phyloP scores from a whole-genome alignment of 1,140 invertebrate species.

The Neodiprion lecontei region DNA sequence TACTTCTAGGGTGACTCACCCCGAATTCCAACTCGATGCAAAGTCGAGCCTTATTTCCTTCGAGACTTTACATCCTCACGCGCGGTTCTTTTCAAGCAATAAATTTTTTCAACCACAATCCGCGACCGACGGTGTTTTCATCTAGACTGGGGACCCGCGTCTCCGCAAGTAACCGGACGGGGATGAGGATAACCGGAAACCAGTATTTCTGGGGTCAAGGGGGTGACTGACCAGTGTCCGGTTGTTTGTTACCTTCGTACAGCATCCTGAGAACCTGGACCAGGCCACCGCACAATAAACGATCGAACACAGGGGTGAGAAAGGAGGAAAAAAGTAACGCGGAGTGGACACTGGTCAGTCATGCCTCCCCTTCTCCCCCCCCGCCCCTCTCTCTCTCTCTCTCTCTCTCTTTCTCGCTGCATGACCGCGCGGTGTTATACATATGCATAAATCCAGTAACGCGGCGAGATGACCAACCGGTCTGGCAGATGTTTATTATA shows the following conservation, averaged over 20 bases:
- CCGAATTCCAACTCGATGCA: no score
- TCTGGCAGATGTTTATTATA: constrained; percentile 53
- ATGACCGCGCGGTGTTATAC: no score
- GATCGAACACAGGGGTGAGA: constrained; percentile 40
- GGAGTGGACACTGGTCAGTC: constrained; percentile 43
- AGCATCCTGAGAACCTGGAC: constrained; percentile 49
- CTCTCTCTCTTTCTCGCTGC: no score
- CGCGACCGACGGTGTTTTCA: not conserved
- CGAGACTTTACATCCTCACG: no score
- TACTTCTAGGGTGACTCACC: no score
- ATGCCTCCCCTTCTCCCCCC: no score
- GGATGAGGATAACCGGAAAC: not conserved
- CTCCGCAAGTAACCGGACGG: not conserved
- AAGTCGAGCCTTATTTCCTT: no score
- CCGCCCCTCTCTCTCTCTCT: not conserved
- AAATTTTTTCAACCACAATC: not conserved
- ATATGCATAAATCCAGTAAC: no score
- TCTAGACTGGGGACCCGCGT: not conserved
- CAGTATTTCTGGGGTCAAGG: no score
- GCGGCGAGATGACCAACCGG: constrained; percentile 55
- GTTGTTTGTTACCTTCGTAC: constrained; percentile 21
- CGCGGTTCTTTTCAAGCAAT: not conserved
- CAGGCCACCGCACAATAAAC: constrained; percentile 45
- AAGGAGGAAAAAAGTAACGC: constrained; percentile 20
- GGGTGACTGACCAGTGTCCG: no score